Percentiles rank a stretch among this genome's conserved stretches.
Evolutionary conservation across 2,113 vertebrate species (phyloP).

Genomic region (Myiozetetes cayanensis): DNA sequence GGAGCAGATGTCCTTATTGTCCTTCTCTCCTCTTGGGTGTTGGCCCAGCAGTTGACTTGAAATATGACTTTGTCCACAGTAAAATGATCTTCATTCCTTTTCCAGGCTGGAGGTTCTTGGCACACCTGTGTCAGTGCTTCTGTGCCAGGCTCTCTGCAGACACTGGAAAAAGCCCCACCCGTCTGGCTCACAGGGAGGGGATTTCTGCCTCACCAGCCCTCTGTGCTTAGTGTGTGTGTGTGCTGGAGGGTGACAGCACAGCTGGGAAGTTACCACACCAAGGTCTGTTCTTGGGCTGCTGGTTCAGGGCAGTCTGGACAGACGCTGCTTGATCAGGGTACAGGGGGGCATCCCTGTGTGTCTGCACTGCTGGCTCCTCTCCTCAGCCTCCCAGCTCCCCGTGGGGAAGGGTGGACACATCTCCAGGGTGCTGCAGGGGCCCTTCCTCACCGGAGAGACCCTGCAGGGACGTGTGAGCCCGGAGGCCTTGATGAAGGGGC

Average conservation of each 20-base stretch:
- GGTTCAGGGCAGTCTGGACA: neutral
- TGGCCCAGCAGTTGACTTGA: neutral
- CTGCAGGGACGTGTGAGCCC: neutral
- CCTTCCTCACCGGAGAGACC: neutral
- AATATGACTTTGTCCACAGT: neutral
- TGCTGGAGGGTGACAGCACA: neutral
- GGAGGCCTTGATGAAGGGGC: neutral
- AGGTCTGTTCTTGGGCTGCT: neutral
- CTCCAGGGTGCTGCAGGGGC: neutral
- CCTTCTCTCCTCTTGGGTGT: neutral
- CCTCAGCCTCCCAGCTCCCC: neutral
- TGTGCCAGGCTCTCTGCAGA: neutral
- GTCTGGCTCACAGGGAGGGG: accelerated
- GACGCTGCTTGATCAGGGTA: neutral
- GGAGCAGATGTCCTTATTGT: neutral
- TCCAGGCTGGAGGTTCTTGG: neutral
- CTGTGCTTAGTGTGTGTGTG: neutral
- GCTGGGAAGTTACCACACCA: neutral
- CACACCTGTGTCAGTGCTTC: neutral
- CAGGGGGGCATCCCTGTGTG: neutral
- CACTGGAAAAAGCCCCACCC: neutral
- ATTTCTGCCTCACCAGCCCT: neutral
- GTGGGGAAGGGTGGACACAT: accelerated
- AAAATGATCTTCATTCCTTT: neutral
- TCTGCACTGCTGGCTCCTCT: neutral